A percentile compares a stretch with the other conserved stretches of the same genome.
phyloP scores from a whole-genome alignment of 2,888 invertebrate species.

The Drosophila testacea region DNA sequence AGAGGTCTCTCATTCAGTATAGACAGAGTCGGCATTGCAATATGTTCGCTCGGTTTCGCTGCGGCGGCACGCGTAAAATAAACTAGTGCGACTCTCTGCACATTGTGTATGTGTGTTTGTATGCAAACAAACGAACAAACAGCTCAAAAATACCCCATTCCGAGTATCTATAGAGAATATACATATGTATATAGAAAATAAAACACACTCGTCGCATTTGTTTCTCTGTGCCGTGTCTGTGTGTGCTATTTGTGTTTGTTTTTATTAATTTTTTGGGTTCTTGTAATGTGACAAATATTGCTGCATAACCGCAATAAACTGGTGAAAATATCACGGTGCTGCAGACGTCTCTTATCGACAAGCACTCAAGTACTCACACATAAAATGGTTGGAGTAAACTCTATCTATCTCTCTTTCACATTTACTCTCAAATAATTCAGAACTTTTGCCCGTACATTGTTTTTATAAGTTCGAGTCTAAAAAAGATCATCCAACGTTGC shows the following conservation, averaged over 20 bases:
- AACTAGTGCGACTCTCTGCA: constrained; percentile 20
- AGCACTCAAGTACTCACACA: constrained; percentile 17
- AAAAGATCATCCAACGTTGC: constrained; percentile 12
- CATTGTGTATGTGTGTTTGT: constrained; percentile 5
- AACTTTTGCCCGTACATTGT: constrained; percentile 21
- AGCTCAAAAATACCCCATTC: constrained; percentile 33
- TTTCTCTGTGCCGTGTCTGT: background rate
- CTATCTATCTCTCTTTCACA: constrained; percentile 9
- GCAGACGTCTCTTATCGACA: constrained; percentile 24
- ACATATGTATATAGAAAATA: constrained; percentile 1
- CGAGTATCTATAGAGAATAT: constrained; percentile 26
- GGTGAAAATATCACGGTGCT: constrained; percentile 38
- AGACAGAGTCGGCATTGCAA: constrained; percentile 38
- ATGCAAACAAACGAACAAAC: constrained; percentile 28
- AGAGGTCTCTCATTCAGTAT: constrained; percentile 33
- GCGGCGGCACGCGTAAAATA: constrained; percentile 21
- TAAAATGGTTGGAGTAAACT: constrained; percentile 58
- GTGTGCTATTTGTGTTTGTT: constrained; percentile 46
- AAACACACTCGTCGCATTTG: constrained; percentile 1
- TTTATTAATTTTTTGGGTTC: constrained; percentile 12
- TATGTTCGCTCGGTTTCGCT: constrained; percentile 34
- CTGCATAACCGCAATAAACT: constrained; percentile 5
- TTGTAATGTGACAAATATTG: constrained; percentile 42
- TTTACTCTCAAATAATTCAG: background rate
- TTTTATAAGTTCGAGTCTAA: constrained; percentile 46